phyloP scores from a whole-genome alignment of 1,140 invertebrate species.

The Lerema accius region DNA sequence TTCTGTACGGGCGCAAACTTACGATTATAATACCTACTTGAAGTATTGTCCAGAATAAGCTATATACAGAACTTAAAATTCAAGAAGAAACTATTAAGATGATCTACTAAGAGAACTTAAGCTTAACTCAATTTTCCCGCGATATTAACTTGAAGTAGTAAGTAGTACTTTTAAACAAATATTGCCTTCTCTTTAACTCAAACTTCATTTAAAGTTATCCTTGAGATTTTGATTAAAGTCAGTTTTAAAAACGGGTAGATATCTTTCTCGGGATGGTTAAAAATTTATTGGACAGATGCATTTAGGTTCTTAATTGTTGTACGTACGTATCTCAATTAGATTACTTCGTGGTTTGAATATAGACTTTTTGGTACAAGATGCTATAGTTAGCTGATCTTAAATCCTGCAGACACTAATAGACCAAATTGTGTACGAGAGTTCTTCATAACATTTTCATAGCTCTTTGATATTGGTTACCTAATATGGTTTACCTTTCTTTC shows the following conservation, averaged over 20 bases:
- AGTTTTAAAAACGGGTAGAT: slow-evolving; percentile 7
- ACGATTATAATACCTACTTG: too few relatives aligned
- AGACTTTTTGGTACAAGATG: too few relatives aligned
- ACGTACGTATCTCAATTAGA: too few relatives aligned
- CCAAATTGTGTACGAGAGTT: too few relatives aligned
- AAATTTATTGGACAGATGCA: background rate
- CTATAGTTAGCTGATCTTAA: too few relatives aligned
- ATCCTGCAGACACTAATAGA: too few relatives aligned
- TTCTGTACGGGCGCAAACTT: too few relatives aligned
- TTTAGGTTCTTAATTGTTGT: background rate
- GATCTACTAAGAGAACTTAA: slow-evolving; percentile 15
- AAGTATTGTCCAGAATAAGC: background rate
- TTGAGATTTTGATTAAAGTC: slow-evolving; percentile 17
- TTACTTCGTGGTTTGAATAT: too few relatives aligned
- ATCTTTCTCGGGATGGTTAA: background rate
- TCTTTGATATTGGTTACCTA: too few relatives aligned
- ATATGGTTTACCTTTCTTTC: too few relatives aligned
- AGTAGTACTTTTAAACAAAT: slow-evolving; percentile 27
- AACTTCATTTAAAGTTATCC: slow-evolving; percentile 28
- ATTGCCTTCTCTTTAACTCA: slow-evolving; percentile 19
- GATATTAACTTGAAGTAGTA: slow-evolving; percentile 20
- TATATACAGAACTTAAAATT: slow-evolving; percentile 1
- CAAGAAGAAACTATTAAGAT: slow-evolving; percentile 8
- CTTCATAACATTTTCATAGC: too few relatives aligned
- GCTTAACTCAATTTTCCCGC: slow-evolving; percentile 10